Base-by-base conservation (phyloP, 1,140 invertebrate genomes). In the Pissodes strobi region DNA sequence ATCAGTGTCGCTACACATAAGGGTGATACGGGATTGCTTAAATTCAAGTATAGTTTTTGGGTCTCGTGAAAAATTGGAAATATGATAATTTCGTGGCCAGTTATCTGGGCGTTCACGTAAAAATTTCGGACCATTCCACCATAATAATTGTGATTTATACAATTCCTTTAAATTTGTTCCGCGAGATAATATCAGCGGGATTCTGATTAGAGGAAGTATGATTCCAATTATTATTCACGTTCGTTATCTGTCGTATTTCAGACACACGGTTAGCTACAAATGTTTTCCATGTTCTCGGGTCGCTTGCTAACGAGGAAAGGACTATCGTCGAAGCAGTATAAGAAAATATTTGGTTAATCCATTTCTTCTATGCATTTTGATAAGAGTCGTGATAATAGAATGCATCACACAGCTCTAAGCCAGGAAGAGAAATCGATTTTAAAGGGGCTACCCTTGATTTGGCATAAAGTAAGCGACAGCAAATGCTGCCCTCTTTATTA, bases 301-400 rank as follows among this genome's bases (percentile, higher is more conserved):
- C 63, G 25, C 59, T 69, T 13, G 59, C 68, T 13, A 80, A 59
- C 80, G 79, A 81, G 2, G 67, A 66, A n/a, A 80, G 51, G 1
- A 79, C 75, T 0, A 79, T 73, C 0, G 73, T 80, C 1, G 78
- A 79, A 61, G 81, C 77, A 0, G 73, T 75, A 76, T 77, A 80
- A 59, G 72, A 78, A 34, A 59, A 72, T 2, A 71, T 66, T 5
- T 69, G 37, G 2, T 46, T 19, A 34, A 77, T 61, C 4, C 64
- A 48, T 12, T 1, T 67, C 23, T 9, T 66, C 15, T 51, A 53
- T 27, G 10, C 68, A 21, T 17, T 52, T 56, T 43, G 46, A 5
- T 5, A 69, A 43, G 13, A 75, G 43, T 64, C 69, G 30, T 12
- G 69, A 46, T 17, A 74, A 13, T 9, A 80, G 18, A 76, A 10